Percentiles rank a stretch among this genome's conserved stretches.
These are phyloP conservation scores for Okamejei kenojei DNA, from an alignment of 2,797 vertebrate genomes.

Conservation along the genomic window DNA sequence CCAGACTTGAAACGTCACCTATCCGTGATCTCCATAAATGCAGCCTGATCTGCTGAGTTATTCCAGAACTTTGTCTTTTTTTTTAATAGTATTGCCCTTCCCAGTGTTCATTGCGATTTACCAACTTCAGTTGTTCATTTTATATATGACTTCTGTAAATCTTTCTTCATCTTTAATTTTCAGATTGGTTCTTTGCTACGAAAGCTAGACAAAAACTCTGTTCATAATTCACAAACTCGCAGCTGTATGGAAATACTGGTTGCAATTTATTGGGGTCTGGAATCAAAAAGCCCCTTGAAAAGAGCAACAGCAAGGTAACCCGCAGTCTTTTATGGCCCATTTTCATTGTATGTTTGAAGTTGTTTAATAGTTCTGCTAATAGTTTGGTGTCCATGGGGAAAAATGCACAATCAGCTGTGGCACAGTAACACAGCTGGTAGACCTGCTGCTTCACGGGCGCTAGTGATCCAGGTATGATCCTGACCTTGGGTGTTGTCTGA, in stretches of 20 bases:
- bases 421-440: too few species aligned
- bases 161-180: neutral
- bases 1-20: too few species aligned
- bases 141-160: neutral
- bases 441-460: too few species aligned
- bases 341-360: neutral
- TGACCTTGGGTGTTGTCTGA: too few species aligned
- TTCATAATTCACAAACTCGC: constrained; percentile 53
- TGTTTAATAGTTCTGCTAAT: neutral
- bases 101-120: neutral
- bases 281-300: constrained; percentile 77
- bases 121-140: neutral
- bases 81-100: too few species aligned
- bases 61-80: too few species aligned
- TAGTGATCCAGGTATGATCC: too few species aligned
- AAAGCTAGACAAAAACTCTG: constrained; percentile 51
- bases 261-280: constrained; percentile 66
- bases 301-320: constrained; percentile 78
- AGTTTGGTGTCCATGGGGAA: neutral
- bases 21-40: too few species aligned
- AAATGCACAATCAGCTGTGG: neutral
- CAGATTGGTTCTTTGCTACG: constrained; percentile 71
- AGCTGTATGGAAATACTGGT: constrained; percentile 70
- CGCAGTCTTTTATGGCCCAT: neutral
- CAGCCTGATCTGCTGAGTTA: too few species aligned